phyloP scores from a whole-genome alignment of 2,797 vertebrate species.

The Morelia viridis region DNA sequence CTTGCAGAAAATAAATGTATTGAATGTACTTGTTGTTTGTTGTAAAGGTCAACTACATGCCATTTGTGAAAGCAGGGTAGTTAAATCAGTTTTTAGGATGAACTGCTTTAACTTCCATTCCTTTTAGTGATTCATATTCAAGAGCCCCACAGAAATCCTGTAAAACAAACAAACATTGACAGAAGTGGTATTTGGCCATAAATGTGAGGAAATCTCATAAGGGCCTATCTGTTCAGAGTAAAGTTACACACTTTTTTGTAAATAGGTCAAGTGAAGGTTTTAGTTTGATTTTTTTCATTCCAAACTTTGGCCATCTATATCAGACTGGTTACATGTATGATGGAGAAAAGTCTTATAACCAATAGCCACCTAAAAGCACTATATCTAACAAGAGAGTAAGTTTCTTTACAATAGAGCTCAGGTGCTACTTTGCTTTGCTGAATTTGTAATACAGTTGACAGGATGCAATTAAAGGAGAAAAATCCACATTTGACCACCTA shows the following conservation, averaged over 20 bases:
- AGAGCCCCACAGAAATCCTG: neutral
- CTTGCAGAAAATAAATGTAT: conserved; percentile 34
- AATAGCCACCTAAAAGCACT: neutral
- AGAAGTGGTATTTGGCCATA: neutral
- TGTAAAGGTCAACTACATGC: conserved; percentile 15
- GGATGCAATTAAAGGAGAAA: neutral
- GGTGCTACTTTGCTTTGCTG: neutral
- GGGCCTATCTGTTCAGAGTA: neutral
- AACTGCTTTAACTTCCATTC: neutral
- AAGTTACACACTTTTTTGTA: neutral
- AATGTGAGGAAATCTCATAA: neutral
- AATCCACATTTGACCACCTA: neutral
- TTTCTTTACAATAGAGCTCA: neutral
- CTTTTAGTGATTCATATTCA: neutral
- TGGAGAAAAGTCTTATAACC: neutral
- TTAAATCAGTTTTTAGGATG: conserved; percentile 30
- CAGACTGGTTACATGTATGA: neutral
- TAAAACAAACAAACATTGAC: neutral
- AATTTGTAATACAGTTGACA: neutral
- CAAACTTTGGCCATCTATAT: neutral
- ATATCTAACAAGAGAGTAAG: neutral
- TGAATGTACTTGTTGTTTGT: conserved; percentile 27
- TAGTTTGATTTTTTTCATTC: neutral
- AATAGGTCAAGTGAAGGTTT: neutral
- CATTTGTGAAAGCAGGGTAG: conserved; percentile 41